phyloP scores from a whole-genome alignment of 2,888 invertebrate species.

The Cheilosia soror region DNA sequence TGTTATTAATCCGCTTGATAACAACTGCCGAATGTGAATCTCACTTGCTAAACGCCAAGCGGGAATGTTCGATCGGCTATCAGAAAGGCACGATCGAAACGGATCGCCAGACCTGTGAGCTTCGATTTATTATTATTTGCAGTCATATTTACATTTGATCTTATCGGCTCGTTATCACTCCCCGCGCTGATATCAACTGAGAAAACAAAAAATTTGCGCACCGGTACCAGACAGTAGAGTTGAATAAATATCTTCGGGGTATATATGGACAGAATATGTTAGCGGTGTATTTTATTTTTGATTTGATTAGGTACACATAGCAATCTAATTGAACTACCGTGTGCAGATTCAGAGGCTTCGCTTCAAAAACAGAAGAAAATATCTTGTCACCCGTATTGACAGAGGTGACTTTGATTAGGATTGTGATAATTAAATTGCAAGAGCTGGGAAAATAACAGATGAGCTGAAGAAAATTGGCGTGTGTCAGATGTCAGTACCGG shows the following conservation, averaged over 20 bases:
- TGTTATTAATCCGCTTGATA: slow-evolving; percentile 21
- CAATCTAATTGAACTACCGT: neutral
- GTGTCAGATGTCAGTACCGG: no score
- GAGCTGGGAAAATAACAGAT: neutral
- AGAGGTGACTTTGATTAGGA: slow-evolving; percentile 19
- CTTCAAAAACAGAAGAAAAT: neutral
- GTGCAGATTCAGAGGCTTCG: neutral
- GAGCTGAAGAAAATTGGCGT: neutral
- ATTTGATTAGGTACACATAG: slow-evolving; percentile 1
- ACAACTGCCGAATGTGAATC: slow-evolving; percentile 30
- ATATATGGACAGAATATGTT: neutral
- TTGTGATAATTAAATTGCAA: neutral
- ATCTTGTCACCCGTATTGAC: slow-evolving; percentile 4
- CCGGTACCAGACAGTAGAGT: neutral
- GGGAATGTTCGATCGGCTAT: slow-evolving; percentile 23
- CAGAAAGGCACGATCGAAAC: neutral
- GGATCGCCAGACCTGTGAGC: slow-evolving; percentile 10
- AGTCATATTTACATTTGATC: slow-evolving; percentile 39
- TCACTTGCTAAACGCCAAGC: neutral
- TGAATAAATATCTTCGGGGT: slow-evolving; percentile 5
- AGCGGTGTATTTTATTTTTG: neutral
- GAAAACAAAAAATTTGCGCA: slow-evolving; percentile 36
- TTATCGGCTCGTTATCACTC: slow-evolving; percentile 58
- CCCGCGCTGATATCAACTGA: slow-evolving; percentile 16
- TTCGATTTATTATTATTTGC: slow-evolving; percentile 12